These are phyloP conservation scores for Pogona vitticeps DNA, from an alignment of 2,113 vertebrate genomes.

Conservation along the genomic window DNA sequence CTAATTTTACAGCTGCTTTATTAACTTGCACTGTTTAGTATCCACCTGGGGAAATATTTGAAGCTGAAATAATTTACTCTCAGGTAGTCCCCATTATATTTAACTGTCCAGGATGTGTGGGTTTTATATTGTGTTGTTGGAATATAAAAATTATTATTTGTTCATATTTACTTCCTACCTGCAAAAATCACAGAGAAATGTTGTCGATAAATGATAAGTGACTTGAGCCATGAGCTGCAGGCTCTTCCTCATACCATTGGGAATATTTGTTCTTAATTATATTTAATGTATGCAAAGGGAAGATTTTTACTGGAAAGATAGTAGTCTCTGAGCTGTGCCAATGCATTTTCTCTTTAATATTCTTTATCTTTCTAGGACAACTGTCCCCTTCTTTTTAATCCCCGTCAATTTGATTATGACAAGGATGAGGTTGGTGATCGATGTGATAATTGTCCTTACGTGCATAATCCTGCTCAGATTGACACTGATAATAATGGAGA, in stretches of 20 bases:
- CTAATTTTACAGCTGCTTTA: not conserved
- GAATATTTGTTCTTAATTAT: not conserved
- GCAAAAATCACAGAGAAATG: too few relatives aligned
- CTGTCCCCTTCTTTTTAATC: slow-evolving; percentile 94
- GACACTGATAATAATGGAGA: slow-evolving; percentile 94
- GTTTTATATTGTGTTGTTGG: not conserved
- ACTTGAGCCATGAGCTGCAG: too few relatives aligned
- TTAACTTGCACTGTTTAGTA: not conserved
- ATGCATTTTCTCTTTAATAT: not conserved
- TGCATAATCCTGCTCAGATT: slow-evolving; percentile 95
- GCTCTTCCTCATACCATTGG: not conserved
- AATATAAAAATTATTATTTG: not conserved
- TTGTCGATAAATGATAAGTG: too few relatives aligned
- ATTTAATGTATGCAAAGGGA: not conserved
- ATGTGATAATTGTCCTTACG: slow-evolving; percentile 96
- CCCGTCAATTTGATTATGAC: slow-evolving; percentile 94
- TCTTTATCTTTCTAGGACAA: slow-evolving; percentile 84
- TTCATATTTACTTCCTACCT: too few relatives aligned
- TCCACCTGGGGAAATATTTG: not conserved
- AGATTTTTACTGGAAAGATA: not conserved
- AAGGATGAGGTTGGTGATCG: slow-evolving; percentile 97
- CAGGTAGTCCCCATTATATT: not conserved
- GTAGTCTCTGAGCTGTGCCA: not conserved
- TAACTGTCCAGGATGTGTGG: not conserved
- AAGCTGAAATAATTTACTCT: not conserved